These are phyloP conservation scores for Pachliopta kotzebuea DNA, from an alignment of 2,888 invertebrate genomes.

Conservation along the genomic window DNA sequence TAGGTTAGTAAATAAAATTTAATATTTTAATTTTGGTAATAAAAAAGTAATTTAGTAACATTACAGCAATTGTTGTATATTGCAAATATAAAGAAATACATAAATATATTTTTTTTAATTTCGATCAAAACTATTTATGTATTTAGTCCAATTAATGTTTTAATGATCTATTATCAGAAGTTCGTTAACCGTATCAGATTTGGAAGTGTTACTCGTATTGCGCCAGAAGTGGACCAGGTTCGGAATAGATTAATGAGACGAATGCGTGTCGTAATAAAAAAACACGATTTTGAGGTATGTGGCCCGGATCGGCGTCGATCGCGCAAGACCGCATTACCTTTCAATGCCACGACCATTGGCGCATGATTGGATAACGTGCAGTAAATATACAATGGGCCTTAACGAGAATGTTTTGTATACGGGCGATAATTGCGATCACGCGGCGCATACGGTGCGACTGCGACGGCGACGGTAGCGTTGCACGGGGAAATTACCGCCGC, in stretches of 20 bases:
- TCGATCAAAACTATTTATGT: background rate
- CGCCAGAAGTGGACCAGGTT: slow-evolving; percentile 7
- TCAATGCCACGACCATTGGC: slow-evolving; percentile 22
- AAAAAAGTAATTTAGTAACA: background rate
- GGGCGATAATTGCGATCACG: slow-evolving; percentile 7
- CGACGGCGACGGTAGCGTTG: background rate
- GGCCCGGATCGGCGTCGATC: slow-evolving; percentile 9
- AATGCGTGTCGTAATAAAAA: slow-evolving; percentile 12
- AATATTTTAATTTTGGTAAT: background rate
- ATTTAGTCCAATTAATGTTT: background rate
- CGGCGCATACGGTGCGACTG: background rate
- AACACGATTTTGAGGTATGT: slow-evolving; percentile 23
- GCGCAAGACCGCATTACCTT: slow-evolving; percentile 16
- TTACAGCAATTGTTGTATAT: background rate
- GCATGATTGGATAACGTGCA: slow-evolving; percentile 15
- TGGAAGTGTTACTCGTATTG: background rate
- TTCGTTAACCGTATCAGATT: background rate
- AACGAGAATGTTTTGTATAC: slow-evolving; percentile 14
- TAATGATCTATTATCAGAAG: background rate
- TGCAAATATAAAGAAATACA: background rate
- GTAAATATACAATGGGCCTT: slow-evolving; percentile 15
- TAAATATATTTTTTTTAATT: too few species aligned
- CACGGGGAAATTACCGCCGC: background rate
- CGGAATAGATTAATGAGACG: slow-evolving; percentile 2
- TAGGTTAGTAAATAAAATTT: background rate